Percentiles rank a stretch among this genome's conserved stretches.
Conservation (phyloP, 2,888 invertebrate genomes). For the Andrena bicolor region DNA sequence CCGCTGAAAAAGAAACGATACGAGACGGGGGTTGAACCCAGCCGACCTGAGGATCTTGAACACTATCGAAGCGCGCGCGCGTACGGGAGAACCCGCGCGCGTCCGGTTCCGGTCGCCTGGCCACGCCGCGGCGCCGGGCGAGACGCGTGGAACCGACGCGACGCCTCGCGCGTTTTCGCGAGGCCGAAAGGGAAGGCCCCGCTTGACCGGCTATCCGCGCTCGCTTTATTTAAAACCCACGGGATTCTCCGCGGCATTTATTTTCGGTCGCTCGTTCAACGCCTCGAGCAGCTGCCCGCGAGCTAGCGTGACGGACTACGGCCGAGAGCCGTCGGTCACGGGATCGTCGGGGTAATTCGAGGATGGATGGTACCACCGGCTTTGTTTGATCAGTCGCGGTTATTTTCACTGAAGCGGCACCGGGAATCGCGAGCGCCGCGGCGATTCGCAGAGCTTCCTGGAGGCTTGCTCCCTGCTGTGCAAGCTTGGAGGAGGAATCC, state of each 20-base stretch:
- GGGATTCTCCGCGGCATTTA: constrained; percentile 80
- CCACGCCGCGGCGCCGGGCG: constrained; percentile 14
- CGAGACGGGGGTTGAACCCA: constrained; percentile 60
- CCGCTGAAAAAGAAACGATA: constrained; percentile 63
- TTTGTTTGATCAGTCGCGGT: not conserved
- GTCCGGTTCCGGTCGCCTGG: not conserved
- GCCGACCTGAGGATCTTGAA: constrained; percentile 34
- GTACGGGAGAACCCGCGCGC: not conserved
- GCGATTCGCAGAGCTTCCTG: no score
- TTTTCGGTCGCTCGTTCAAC: constrained; percentile 78
- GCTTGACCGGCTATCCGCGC: constrained; percentile 64
- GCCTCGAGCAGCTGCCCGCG: constrained; percentile 66
- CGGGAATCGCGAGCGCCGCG: no score
- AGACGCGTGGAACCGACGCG: constrained; percentile 32
- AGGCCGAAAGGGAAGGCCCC: constrained; percentile 49
- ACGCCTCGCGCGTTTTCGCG: constrained; percentile 59
- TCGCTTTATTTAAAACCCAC: constrained; percentile 81
- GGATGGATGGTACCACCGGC: constrained; percentile 29
- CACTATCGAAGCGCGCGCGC: constrained; percentile 14
- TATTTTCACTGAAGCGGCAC: not conserved
- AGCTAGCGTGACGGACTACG: constrained; percentile 53
- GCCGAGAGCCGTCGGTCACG: constrained; percentile 39
- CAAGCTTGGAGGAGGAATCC: no score
- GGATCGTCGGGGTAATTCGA: constrained; percentile 37
- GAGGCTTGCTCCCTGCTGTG: no score